These are phyloP conservation scores for Oligia strigilis DNA, from an alignment of 2,888 invertebrate species.

Conservation along the genomic window DNA sequence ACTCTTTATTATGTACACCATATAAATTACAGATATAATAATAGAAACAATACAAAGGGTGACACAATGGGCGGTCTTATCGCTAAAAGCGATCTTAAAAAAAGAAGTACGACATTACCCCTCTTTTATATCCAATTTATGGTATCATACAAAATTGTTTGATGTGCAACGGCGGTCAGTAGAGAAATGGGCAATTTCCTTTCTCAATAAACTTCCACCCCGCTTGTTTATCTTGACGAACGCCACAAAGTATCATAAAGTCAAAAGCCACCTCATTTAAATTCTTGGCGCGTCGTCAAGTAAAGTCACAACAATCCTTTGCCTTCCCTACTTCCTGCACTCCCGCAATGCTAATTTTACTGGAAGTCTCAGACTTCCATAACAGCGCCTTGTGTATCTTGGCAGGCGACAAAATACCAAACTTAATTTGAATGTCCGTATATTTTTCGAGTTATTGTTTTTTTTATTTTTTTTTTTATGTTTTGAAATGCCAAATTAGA, in stretches of 20 bases:
- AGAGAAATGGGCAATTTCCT: too few species aligned
- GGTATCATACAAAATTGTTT: too few species aligned
- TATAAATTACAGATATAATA: too few species aligned
- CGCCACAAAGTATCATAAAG: constrained; percentile 22
- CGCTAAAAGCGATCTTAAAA: too few species aligned
- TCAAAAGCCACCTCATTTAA: constrained; percentile 40
- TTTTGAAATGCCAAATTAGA: not conserved
- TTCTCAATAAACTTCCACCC: not conserved
- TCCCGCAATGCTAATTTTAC: constrained; percentile 39
- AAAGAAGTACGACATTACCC: too few species aligned
- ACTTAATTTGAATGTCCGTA: constrained; percentile 22
- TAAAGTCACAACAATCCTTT: constrained; percentile 36
- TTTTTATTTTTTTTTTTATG: too few species aligned
- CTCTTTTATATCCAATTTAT: too few species aligned
- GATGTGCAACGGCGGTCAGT: too few species aligned
- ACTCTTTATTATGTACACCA: too few species aligned
- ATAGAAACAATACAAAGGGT: too few species aligned
- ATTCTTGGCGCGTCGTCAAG: constrained; percentile 49
- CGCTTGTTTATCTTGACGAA: constrained; percentile 11
- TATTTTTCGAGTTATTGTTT: constrained; percentile 7
- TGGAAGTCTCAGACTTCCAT: constrained; percentile 8
- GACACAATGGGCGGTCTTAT: too few species aligned
- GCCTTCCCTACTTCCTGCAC: constrained; percentile 21
- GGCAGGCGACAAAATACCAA: constrained; percentile 32
- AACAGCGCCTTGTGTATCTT: constrained; percentile 24